Evolutionary conservation across 2,797 vertebrate genomes (phyloP).

Genomic region (Oryzias dopingdopingensis): DNA sequence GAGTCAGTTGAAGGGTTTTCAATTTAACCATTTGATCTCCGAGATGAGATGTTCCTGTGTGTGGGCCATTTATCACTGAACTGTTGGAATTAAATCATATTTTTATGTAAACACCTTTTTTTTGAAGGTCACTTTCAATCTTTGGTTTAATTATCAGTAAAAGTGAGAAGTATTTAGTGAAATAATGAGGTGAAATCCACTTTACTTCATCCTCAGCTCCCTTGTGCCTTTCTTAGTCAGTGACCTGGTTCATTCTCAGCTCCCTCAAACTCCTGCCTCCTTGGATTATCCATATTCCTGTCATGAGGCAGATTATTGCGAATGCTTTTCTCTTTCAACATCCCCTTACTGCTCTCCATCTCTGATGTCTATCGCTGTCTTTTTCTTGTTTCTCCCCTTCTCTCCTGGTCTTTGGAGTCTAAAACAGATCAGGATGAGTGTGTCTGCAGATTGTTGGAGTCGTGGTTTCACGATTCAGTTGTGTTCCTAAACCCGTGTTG

Average conservation of each 20-base stretch:
- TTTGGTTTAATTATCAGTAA: no score
- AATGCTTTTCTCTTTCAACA: slow-evolving; percentile 36
- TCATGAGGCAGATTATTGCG: slow-evolving; percentile 50
- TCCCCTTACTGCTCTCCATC: slow-evolving; percentile 34
- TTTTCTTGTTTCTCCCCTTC: slow-evolving; percentile 13
- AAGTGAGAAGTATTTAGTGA: no score
- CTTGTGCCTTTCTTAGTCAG: slow-evolving; percentile 17
- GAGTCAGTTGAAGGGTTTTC: no score
- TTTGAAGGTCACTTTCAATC: no score
- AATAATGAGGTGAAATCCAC: no score
- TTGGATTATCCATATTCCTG: slow-evolving; percentile 48
- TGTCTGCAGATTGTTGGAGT: background rate
- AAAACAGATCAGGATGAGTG: slow-evolving; percentile 1
- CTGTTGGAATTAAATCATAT: no score
- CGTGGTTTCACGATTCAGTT: slow-evolving; percentile 11
- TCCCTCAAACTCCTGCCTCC: slow-evolving; percentile 24
- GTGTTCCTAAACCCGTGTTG: slow-evolving; percentile 1
- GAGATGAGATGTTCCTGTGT: no score
- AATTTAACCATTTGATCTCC: no score
- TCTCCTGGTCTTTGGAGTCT: slow-evolving; percentile 20
- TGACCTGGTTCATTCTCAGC: slow-evolving; percentile 37
- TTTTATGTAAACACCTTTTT: no score
- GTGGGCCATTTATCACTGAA: no score
- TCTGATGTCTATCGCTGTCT: slow-evolving; percentile 17
- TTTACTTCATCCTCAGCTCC: background rate